These are phyloP conservation scores for Agrochola litura DNA, from an alignment of 2,888 invertebrate genomes.

Conservation along the genomic window DNA sequence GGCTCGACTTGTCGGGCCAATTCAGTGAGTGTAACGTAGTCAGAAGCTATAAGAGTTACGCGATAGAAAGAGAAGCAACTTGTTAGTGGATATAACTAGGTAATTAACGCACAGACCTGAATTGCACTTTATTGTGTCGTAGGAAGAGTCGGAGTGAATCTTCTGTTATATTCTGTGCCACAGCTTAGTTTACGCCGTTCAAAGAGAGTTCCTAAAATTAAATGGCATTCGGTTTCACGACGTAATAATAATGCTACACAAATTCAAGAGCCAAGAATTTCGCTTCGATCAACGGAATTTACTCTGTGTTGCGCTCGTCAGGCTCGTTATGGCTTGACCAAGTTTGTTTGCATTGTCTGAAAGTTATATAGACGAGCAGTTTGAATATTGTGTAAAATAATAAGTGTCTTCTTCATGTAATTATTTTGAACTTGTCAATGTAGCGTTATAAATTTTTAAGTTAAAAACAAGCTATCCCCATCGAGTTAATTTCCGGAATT, in stretches of 20 bases:
- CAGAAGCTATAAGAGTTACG: too few species aligned
- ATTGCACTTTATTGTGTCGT: too few species aligned
- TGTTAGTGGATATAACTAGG: too few species aligned
- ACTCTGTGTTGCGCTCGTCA: background rate
- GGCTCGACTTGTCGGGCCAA: too few species aligned
- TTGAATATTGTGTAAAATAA: conserved; percentile 11
- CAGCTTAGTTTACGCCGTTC: background rate
- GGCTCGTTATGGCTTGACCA: background rate
- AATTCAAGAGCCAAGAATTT: background rate
- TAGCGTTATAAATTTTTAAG: conserved; percentile 22
- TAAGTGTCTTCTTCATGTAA: too few species aligned
- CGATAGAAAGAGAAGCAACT: too few species aligned
- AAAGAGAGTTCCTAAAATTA: background rate
- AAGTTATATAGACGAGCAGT: conserved; percentile 18
- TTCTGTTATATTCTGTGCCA: too few species aligned
- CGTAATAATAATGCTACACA: background rate
- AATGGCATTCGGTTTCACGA: background rate
- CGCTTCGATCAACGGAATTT: background rate
- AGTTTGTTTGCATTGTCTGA: background rate
- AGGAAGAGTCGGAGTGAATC: too few species aligned
- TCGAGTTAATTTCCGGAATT: background rate
- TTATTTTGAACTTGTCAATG: background rate
- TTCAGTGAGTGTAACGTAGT: too few species aligned
- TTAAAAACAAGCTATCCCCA: conserved; percentile 55
- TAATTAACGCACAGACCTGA: too few species aligned